A percentile compares a stretch with the other conserved stretches of the same genome.
phyloP scores from a whole-genome alignment of 1,140 invertebrate species.

The Olivierus martensii region DNA sequence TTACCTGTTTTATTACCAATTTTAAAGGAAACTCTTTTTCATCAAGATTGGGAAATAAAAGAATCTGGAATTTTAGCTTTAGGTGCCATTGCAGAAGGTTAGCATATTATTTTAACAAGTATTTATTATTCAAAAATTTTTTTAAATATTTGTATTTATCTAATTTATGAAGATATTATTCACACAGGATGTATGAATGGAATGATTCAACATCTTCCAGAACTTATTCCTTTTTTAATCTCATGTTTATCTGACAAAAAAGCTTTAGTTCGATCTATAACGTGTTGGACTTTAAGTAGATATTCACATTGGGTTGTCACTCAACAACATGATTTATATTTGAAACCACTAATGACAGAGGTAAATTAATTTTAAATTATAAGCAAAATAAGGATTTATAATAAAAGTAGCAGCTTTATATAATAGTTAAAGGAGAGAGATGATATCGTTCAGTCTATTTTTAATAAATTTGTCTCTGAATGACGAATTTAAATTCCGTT shows the following conservation, averaged over 20 bases:
- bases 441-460: no score
- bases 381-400: no score
- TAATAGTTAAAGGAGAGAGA: no score
- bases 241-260: slow-evolving; percentile 85
- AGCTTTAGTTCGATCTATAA: slow-evolving; percentile 91
- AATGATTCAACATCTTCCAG: slow-evolving; percentile 89
- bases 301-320: slow-evolving; percentile 97
- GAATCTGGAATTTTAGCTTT: slow-evolving; percentile 90
- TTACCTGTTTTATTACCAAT: slow-evolving; percentile 89
- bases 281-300: slow-evolving; percentile 95
- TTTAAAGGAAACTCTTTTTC: slow-evolving; percentile 90
- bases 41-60: slow-evolving; percentile 92
- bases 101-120: background rate
- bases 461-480: no score
- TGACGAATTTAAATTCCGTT: no score
- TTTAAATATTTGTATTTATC: slow-evolving; percentile 5
- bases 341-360: slow-evolving; percentile 92
- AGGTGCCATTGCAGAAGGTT: slow-evolving; percentile 95
- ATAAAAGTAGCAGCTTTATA: no score
- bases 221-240: slow-evolving; percentile 92
- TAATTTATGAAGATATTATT: background rate
- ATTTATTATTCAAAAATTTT: slow-evolving; percentile 5
- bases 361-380: slow-evolving; percentile 40
- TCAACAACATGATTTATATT: slow-evolving; percentile 82
- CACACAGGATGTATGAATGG: slow-evolving; percentile 77